Base-by-base conservation (phyloP, 2,113 vertebrate species). In the Cyphomyrus plagiostoma region DNA sequence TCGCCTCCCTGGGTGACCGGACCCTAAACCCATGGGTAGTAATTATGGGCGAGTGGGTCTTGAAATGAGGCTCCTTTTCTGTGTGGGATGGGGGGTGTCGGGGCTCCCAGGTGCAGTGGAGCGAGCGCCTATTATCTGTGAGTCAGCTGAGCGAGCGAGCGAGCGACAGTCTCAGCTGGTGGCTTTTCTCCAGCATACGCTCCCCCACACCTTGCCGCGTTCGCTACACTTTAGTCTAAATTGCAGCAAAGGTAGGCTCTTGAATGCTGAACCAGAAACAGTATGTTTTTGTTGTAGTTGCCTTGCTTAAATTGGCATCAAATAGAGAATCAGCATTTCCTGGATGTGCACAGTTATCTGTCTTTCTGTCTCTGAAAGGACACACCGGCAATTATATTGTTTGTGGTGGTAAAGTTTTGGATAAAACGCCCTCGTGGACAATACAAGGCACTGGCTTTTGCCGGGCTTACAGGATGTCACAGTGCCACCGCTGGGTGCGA, bases 111-210 rank as follows among this genome's bases (percentile, higher is more conserved):
- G 84, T 87, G 83, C 85, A 52, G 42, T 15, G 46, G 62, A 87
- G 58, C n/a, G 62, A 77, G 89, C 15, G 30, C n/a, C 48, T 87
- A 90, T 90, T 90, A 77, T 56, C 58, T 17, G 30, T 90, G 89
- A 89, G 46, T 90, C 89, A 70, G n/a, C 48, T 21, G 58, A 85
- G 30, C 48, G 46, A 30, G n/a, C 48, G 46, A 30, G n/a, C 70
- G 13, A 52, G 45, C 53, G 30, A 17, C 49, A 46, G 26, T 13
- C 89, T 62, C 62, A 45, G 85, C 62, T 46, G 35, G 85, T 77
- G 84, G 35, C 83, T 23, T 90, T 86, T 77, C 35, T 70, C 9
- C 17, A 45, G 21, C 42, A 1, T 35, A 49, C n/a, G 56, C 45
- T 39, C 39, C 45, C 39, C 50, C 42, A 56, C 17, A 26, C 17